phyloP scores from a whole-genome alignment of 2,797 vertebrate genomes.

The Monodelphis domestica region DNA sequence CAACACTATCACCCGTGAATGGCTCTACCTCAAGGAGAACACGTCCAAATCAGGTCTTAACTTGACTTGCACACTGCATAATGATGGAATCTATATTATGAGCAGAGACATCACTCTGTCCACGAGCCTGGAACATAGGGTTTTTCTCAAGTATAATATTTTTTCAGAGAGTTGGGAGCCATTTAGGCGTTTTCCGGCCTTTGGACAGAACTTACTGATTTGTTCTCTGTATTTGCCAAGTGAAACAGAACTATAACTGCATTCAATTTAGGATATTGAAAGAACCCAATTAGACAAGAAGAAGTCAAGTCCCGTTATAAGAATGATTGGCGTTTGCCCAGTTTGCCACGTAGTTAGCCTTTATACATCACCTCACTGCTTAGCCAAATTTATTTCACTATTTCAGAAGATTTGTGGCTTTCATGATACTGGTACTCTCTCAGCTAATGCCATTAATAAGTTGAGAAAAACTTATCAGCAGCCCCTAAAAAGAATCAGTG shows the following conservation, averaged over 20 bases:
- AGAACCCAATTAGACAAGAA: slow-evolving; percentile 35
- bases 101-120: slow-evolving; percentile 93
- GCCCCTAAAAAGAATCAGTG: neutral
- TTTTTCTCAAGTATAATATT: slow-evolving; percentile 96
- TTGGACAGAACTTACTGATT: slow-evolving; percentile 95
- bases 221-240: slow-evolving; percentile 94
- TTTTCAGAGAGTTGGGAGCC: slow-evolving; percentile 94
- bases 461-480: neutral
- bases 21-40: slow-evolving; percentile 94
- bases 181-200: slow-evolving; percentile 91
- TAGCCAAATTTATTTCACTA: neutral
- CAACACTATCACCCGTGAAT: slow-evolving; percentile 90
- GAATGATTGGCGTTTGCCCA: slow-evolving; percentile 14
- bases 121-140: slow-evolving; percentile 92
- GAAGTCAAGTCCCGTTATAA: neutral
- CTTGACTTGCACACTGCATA: slow-evolving; percentile 95
- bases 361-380: slow-evolving; percentile 55
- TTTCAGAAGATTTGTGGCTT: neutral
- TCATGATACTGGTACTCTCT: neutral
- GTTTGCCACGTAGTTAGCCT: slow-evolving; percentile 12
- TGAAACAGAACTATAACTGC: slow-evolving; percentile 79
- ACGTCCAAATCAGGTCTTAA: slow-evolving; percentile 95
- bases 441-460: neutral
- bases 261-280: neutral
- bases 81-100: slow-evolving; percentile 97